A percentile compares a stretch with the other conserved stretches of the same genome.
Evolutionary conservation across 2,113 vertebrate genomes (phyloP).

Genomic region (Dinomys branickii): DNA sequence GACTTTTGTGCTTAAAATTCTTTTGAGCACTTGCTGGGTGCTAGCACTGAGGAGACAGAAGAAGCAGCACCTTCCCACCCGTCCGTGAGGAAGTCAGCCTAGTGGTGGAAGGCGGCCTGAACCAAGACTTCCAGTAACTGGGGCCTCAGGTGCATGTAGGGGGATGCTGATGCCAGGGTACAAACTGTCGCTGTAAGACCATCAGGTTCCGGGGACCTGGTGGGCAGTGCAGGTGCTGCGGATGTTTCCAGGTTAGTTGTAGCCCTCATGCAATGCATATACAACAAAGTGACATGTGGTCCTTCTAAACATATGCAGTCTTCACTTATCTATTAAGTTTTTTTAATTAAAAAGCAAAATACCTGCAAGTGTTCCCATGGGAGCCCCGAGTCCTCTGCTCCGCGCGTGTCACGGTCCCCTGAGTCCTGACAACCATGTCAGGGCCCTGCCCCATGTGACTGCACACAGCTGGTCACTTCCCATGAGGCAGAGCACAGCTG

Average conservation of each 20-base stretch:
- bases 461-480: background rate
- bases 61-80: background rate
- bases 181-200: background rate
- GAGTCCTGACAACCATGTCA: background rate
- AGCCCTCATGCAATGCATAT: background rate
- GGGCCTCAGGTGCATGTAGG: background rate
- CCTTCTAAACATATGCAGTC: background rate
- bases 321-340: background rate
- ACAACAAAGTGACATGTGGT: background rate
- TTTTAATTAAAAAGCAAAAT: background rate
- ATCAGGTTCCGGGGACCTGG: background rate
- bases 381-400: background rate
- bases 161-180: background rate
- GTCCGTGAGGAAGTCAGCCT: background rate
- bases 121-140: background rate
- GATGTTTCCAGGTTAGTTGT: background rate
- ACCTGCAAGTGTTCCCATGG: background rate
- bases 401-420: background rate
- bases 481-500: background rate
- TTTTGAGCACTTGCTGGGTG: background rate
- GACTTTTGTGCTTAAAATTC: background rate
- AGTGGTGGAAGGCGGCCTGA: background rate
- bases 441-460: background rate
- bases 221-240: background rate
- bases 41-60: background rate